Percentiles rank a stretch among this genome's conserved stretches.
Conservation (phyloP, 2,113 vertebrate genomes). For the Neogale vison region DNA sequence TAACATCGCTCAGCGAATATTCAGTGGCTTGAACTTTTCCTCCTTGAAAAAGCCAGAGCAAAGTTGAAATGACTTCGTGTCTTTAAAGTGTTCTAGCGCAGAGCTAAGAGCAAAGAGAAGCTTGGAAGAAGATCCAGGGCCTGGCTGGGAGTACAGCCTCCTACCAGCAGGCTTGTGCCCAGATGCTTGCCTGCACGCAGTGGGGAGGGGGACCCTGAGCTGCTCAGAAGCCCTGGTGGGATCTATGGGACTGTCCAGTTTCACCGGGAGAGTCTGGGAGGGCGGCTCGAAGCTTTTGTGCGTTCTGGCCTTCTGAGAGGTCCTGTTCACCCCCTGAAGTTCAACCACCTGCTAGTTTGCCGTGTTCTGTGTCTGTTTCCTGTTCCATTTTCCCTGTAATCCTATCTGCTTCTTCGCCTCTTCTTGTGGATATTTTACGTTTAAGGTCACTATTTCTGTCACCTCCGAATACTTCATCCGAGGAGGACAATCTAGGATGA, state of each 20-base stretch:
- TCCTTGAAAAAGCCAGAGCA: background rate
- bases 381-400: background rate
- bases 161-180: rapidly evolving
- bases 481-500: background rate
- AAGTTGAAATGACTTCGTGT: background rate
- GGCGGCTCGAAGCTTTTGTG: rapidly evolving
- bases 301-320: background rate
- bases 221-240: rapidly evolving
- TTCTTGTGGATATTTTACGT: background rate
- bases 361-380: rapidly evolving
- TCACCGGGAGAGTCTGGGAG: no score
- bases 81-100: background rate
- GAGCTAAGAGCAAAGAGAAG: background rate
- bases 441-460: background rate
- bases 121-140: background rate
- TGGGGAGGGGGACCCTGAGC: background rate
- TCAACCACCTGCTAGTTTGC: rapidly evolving
- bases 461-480: background rate
- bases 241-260: rapidly evolving
- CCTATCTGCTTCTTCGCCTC: background rate
- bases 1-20: background rate
- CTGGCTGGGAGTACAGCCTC: rapidly evolving
- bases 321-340: rapidly evolving
- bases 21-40: background rate
- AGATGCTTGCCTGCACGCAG: rapidly evolving